These are phyloP conservation scores for Drosophila longiperda DNA, from an alignment of 2,888 invertebrate genomes.

Conservation along the genomic window DNA sequence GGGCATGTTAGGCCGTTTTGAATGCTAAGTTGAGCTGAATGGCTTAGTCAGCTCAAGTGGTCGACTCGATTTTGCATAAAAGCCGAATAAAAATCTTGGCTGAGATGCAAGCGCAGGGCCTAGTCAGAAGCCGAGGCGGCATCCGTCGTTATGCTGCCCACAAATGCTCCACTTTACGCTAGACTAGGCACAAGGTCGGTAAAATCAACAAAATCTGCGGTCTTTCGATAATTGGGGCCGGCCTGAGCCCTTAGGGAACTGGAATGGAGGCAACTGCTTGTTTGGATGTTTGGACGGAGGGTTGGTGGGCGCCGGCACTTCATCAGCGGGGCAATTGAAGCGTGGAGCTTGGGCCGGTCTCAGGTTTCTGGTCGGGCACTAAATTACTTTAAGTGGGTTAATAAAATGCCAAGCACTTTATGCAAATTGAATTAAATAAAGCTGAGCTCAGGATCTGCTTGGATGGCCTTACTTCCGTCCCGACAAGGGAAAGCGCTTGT, in stretches of 20 bases:
- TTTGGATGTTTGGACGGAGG: background rate
- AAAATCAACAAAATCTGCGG: constrained; percentile 71
- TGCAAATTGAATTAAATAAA: constrained; percentile 76
- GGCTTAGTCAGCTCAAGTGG: constrained; percentile 41
- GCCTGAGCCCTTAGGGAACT: constrained; percentile 54
- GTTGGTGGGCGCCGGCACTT: constrained; percentile 45
- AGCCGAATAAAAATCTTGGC: constrained; percentile 50
- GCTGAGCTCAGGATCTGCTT: constrained; percentile 56
- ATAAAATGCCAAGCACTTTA: constrained; percentile 77
- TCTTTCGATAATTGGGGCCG: constrained; percentile 71
- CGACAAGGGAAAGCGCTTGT: constrained; percentile 48
- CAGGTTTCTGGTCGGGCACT: constrained; percentile 58
- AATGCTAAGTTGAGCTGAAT: constrained; percentile 7
- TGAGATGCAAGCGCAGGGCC: constrained; percentile 33
- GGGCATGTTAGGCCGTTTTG: constrained; percentile 35
- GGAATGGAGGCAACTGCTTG: constrained; percentile 14
- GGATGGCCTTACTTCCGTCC: constrained; percentile 55
- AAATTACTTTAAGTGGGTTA: constrained; percentile 79
- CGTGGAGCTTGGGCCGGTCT: constrained; percentile 48
- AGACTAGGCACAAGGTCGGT: constrained; percentile 74
- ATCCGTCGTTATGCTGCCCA: constrained; percentile 55
- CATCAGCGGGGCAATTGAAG: constrained; percentile 74
- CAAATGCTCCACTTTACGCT: constrained; percentile 74
- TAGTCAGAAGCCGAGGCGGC: constrained; percentile 11
- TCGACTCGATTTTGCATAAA: constrained; percentile 61